Conservation (phyloP, 2,113 vertebrate genomes). For the Ochotona princeps region DNA sequence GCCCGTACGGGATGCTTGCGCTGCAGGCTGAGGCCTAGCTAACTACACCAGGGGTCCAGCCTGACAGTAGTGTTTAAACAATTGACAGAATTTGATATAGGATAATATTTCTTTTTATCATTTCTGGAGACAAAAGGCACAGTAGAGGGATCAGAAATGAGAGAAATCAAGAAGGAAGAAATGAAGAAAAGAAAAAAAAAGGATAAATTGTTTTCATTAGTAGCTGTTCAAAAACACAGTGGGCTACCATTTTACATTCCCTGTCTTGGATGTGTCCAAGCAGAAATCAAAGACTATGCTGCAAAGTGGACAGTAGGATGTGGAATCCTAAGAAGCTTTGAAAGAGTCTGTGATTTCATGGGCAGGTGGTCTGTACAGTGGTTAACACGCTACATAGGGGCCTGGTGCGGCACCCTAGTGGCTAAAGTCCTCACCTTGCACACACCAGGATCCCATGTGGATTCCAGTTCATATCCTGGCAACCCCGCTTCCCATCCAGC, state of each 20-base stretch:
- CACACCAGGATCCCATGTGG: no score
- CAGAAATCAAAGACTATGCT: neutral
- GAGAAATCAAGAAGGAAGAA: neutral
- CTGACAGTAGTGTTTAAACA: neutral
- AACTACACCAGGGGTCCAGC: no score
- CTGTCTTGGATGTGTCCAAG: neutral
- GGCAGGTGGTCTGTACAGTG: no score
- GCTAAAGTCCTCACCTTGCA: no score
- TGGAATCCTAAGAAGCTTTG: neutral
- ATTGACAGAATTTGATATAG: neutral
- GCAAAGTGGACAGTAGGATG: neutral
- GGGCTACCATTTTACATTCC: neutral
- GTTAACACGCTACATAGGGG: no score
- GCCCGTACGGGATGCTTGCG: no score
- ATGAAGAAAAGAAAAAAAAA: neutral
- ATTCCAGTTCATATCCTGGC: no score
- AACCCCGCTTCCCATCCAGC: no score
- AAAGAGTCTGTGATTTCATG: neutral
- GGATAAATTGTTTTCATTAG: neutral
- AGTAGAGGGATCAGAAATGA: neutral
- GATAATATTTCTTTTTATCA: slow-evolving; percentile 3
- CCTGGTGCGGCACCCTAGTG: no score
- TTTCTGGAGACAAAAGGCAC: slow-evolving; percentile 16
- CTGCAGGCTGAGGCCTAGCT: no score
- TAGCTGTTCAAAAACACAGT: neutral